Evolutionary conservation across 2,797 vertebrate genomes (phyloP).

Genomic region (Clarias platycephalus): DNA sequence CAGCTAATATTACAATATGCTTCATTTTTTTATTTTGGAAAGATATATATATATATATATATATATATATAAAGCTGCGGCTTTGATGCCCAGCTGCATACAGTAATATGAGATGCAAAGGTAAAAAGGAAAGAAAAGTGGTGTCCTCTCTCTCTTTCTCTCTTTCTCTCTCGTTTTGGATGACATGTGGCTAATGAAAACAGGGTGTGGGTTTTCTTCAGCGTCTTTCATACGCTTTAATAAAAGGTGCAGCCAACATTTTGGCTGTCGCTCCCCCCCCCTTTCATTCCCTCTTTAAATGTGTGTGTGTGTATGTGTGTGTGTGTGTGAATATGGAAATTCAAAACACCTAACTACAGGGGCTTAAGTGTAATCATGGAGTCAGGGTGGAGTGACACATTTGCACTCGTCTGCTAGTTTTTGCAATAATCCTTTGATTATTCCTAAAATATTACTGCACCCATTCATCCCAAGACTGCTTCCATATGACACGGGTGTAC

Average conservation of each 20-base stretch:
- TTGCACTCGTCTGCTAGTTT: conserved; percentile 71
- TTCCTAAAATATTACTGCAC: conserved; percentile 54
- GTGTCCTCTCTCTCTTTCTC: conserved; percentile 44
- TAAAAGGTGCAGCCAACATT: conserved; percentile 59
- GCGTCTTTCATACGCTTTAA: conserved; percentile 60
- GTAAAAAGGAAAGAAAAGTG: conserved; percentile 51
- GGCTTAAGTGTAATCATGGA: conserved; percentile 80
- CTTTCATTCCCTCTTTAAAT: conserved; percentile 44
- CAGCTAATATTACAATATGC: too few species aligned
- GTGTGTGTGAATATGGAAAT: conserved; percentile 73
- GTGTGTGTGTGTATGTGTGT: conserved; percentile 47
- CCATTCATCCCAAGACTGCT: conserved; percentile 57
- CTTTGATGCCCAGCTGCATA: conserved; percentile 50
- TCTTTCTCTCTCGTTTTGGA: conserved; percentile 44
- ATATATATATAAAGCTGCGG: neutral
- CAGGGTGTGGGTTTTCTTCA: conserved; percentile 60
- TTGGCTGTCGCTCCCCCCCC: conserved; percentile 50
- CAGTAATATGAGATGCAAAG: conserved; percentile 54
- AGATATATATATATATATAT: neutral
- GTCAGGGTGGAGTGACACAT: conserved; percentile 72
- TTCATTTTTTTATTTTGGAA: neutral
- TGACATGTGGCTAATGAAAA: conserved; percentile 64
- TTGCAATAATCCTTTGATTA: conserved; percentile 68
- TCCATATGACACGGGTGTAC: conserved; percentile 69
- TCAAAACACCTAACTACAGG: conserved; percentile 77